phyloP scores from a whole-genome alignment of 2,113 vertebrate genomes.

The Sterrhoptilus dennistouni region DNA sequence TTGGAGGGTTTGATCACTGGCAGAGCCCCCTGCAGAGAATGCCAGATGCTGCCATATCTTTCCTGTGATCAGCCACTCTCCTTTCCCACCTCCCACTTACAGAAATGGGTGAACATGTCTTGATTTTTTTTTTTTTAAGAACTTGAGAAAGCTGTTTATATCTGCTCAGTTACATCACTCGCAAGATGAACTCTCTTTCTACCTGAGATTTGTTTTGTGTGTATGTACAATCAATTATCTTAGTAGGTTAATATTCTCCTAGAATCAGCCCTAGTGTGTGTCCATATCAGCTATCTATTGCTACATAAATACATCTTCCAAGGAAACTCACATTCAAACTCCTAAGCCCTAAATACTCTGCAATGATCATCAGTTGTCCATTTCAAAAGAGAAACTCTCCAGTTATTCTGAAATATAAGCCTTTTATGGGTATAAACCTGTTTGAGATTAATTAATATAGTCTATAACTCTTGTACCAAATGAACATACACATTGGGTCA shows the following conservation, averaged over 20 bases:
- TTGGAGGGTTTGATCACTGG: not conserved
- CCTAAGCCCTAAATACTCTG: not conserved
- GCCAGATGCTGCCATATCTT: not conserved
- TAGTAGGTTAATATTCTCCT: not conserved
- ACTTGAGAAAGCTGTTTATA: not conserved
- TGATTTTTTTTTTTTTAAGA: not conserved
- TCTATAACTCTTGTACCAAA: not conserved
- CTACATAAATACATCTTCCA: not conserved
- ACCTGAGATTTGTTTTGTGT: not conserved
- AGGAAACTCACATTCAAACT: not conserved
- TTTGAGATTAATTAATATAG: not conserved
- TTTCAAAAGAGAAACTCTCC: not conserved
- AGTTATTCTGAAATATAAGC: not conserved
- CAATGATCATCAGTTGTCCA: not conserved
- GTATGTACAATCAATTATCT: not conserved
- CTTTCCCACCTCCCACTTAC: not conserved
- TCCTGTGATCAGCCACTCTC: not conserved
- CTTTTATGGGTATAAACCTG: not conserved
- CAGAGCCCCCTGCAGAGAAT: rapidly evolving
- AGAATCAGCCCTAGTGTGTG: not conserved
- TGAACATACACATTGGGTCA: not conserved
- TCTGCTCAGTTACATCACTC: not conserved
- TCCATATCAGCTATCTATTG: not conserved
- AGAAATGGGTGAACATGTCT: not conserved
- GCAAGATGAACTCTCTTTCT: not conserved